phyloP scores from a whole-genome alignment of 2,113 vertebrate genomes.

The Chloebia gouldiae region DNA sequence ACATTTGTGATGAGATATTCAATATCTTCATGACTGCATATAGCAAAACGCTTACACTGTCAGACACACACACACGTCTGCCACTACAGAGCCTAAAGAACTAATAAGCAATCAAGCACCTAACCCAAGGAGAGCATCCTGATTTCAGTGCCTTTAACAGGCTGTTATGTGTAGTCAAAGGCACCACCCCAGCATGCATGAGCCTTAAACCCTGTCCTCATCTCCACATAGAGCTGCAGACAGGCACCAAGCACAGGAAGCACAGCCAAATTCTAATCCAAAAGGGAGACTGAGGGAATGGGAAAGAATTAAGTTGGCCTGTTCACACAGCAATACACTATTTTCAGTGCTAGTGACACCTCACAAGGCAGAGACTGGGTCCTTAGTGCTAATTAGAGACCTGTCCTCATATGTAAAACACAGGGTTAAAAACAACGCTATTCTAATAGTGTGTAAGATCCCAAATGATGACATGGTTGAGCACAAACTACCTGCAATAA shows the following conservation, averaged over 20 bases:
- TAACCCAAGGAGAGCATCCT: not conserved
- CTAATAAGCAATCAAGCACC: not conserved
- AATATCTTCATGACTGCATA: not conserved
- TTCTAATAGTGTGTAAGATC: not conserved
- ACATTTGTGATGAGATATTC: not conserved
- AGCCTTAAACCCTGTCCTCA: not conserved
- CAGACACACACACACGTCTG: fast-evolving
- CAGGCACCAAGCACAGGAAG: not conserved
- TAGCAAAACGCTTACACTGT: not conserved
- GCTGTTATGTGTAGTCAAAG: not conserved
- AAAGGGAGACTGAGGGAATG: not conserved
- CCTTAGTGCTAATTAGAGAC: not conserved
- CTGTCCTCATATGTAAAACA: not conserved
- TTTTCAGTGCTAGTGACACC: not conserved
- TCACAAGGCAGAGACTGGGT: not conserved
- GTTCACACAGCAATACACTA: not conserved
- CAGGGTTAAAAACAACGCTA: not conserved
- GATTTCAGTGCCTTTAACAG: not conserved
- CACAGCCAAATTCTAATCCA: not conserved
- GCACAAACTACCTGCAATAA: not conserved
- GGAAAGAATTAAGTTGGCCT: not conserved
- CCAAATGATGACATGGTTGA: not conserved
- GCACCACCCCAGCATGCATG: not conserved
- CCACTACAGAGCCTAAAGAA: not conserved
- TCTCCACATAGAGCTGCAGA: not conserved